Percentiles rank a stretch among this genome's conserved stretches.
Conservation (phyloP, 2,888 invertebrate species). For the Eurytoma adleriae region DNA sequence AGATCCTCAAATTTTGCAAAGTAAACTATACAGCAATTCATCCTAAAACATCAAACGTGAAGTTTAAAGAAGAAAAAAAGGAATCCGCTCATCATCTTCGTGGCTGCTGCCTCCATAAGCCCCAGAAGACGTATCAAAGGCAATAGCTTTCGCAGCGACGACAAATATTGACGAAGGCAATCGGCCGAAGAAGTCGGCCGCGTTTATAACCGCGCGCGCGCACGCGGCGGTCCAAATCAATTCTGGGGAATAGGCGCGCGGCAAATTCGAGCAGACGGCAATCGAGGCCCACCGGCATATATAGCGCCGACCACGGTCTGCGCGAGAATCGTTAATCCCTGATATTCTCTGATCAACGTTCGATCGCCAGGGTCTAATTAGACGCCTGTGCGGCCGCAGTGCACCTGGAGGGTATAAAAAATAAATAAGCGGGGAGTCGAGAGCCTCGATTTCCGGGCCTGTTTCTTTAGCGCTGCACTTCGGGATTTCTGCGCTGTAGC, state of each 20-base stretch:
- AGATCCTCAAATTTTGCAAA: no score
- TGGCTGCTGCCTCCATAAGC: no score
- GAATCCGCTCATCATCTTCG: not conserved
- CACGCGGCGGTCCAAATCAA: slow-evolving; percentile 7
- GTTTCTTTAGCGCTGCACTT: no score
- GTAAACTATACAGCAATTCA: no score
- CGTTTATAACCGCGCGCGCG: not conserved
- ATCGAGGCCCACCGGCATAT: slow-evolving; percentile 19
- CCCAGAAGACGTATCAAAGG: not conserved
- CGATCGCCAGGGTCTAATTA: no score
- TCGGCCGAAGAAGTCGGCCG: slow-evolving; percentile 15
- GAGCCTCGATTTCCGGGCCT: no score
- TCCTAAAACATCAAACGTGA: not conserved
- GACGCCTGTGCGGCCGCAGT: no score
- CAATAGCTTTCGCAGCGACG: not conserved
- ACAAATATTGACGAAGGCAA: slow-evolving; percentile 30
- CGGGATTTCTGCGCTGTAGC: no score
- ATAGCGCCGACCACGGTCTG: not conserved
- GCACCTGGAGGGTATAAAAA: no score
- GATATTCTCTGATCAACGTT: not conserved
- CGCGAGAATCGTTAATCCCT: not conserved
- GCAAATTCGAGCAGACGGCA: slow-evolving; percentile 30
- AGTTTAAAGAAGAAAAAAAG: not conserved
- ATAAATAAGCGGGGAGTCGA: no score
- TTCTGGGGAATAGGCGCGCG: not conserved